These are phyloP conservation scores for Platyscapa corneri DNA, from an alignment of 1,140 invertebrate species.

Conservation along the genomic window DNA sequence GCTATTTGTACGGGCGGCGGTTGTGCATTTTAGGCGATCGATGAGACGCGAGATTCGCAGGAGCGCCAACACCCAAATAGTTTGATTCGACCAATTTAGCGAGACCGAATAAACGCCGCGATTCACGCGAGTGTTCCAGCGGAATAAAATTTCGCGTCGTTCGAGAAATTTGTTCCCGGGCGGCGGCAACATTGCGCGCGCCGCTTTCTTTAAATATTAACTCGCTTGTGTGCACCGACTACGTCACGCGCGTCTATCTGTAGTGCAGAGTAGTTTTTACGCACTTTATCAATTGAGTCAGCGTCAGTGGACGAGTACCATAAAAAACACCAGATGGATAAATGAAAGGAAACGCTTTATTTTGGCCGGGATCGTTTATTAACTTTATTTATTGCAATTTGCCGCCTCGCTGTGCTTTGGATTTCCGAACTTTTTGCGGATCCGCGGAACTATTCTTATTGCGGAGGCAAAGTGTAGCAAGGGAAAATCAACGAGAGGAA, in stretches of 20 bases:
- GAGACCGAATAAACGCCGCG: too few relatives aligned
- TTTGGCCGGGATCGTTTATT: not conserved
- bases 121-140: too few relatives aligned
- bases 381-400: not conserved
- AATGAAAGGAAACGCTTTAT: conserved; percentile 11
- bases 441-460: not conserved
- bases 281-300: not conserved
- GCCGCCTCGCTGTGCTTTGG: not conserved
- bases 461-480: not conserved
- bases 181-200: too few relatives aligned
- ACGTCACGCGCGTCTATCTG: not conserved
- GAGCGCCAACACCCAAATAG: too few relatives aligned
- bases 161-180: too few relatives aligned
- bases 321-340: not conserved
- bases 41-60: too few relatives aligned
- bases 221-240: not conserved
- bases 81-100: too few relatives aligned
- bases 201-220: not conserved
- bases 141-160: too few relatives aligned
- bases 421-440: not conserved
- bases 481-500: not conserved
- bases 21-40: too few relatives aligned
- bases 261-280: not conserved
- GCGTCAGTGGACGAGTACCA: not conserved
- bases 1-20: too few relatives aligned